Percentiles rank a stretch among this genome's conserved stretches.
Conservation (phyloP, 2,113 vertebrate genomes). For the Parus major region DNA sequence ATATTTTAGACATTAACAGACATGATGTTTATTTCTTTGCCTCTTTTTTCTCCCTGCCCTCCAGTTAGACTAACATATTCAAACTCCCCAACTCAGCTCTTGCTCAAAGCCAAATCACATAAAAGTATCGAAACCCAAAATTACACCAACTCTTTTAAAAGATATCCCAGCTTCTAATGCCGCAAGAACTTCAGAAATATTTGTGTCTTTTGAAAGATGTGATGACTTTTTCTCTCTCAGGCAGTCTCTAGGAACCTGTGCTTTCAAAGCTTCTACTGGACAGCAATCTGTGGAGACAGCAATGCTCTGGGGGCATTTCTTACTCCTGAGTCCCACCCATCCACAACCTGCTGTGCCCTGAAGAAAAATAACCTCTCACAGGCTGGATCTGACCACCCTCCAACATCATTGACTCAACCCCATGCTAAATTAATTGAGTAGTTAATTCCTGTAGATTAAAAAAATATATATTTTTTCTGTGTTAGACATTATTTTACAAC, state of each 20-base stretch:
- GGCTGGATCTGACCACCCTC: neutral
- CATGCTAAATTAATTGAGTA: neutral
- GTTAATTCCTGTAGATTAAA: neutral
- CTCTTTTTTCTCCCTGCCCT: rapidly evolving
- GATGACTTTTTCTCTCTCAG: neutral
- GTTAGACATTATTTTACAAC: neutral
- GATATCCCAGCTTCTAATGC: neutral
- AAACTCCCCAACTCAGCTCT: neutral
- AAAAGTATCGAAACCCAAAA: neutral
- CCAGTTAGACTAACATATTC: neutral
- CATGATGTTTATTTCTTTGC: neutral
- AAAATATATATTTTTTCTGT: neutral
- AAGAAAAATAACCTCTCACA: neutral
- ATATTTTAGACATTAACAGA: neutral
- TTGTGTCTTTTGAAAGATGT: neutral
- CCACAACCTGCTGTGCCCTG: neutral
- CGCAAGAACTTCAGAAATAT: neutral
- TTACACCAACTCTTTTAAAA: neutral
- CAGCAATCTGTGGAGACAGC: neutral
- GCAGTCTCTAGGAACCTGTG: neutral
- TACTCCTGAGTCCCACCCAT: neutral
- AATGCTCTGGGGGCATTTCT: neutral
- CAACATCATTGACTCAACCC: neutral
- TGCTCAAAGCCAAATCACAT: neutral
- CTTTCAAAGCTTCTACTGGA: neutral